Evolutionary conservation across 2,113 vertebrate species (phyloP), one percentile per base, ranked within the genome.

Genomic region (Nesogale talazaci): DNA sequence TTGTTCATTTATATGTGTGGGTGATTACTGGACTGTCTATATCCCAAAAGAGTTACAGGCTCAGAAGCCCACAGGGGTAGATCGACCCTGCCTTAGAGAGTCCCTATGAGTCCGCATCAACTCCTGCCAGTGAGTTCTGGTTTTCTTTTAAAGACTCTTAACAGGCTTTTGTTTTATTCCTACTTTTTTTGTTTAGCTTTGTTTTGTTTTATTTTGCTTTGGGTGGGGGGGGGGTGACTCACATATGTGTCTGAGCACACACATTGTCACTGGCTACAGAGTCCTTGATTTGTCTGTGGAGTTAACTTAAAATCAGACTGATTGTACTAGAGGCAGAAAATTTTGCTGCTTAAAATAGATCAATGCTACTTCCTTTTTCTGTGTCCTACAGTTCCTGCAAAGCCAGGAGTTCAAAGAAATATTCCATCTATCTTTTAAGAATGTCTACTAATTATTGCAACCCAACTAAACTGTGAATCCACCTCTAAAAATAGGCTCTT

Each of bases 371-470:
- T 96, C n/a, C 38, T 93, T 95, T 95, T 80, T 78, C 77, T 75
- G 83, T 75, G 88, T 95, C 61, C 78, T 82, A 77, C 95, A 97
- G 86, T 79, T 63, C 93, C 57, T 40, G 89, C 61, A 86, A 29
- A 80, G 42, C 92, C 76, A 72, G 46, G 83, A 97, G 95, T 96
- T 97, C 96, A 97, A 94, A 91, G 82, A 38, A 89, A 46, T 77
- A 94, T 83, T 97, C 86, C 70, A 4, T 96, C 97, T 96, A 83
- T 75, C 84, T 96, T 61, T 97, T 97, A 92, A 97, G 93, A 97
- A 91, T 70, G 70, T 76, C 25, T 6, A 52, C 69, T 97, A 95
- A 98, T 96, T 94, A 97, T 97, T 97, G 83, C 86, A 95, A 90
- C 74, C 91, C 90, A 92, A 97, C 83, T 83, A 97, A 97, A 95